Percentiles rank a stretch among this genome's conserved stretches.
Conservation (phyloP, 2,888 invertebrate genomes). For the Hydrotaea cyrtoneurina region DNA sequence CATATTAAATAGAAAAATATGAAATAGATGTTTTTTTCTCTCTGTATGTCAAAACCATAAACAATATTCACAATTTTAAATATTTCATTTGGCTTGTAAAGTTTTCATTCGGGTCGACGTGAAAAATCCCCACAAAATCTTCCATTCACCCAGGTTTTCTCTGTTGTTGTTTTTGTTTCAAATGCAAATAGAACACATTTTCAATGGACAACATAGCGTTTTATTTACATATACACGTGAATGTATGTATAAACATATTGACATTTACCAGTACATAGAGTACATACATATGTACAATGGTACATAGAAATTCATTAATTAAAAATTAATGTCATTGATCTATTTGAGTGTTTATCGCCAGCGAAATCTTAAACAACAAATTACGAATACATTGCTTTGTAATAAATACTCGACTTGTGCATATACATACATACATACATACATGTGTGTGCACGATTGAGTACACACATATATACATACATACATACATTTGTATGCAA, state of each 20-base stretch:
- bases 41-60: background rate
- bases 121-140: background rate
- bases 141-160: no score
- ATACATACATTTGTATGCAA: background rate
- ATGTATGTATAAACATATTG: no score
- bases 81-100: no score
- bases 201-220: no score
- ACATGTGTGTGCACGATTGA: background rate
- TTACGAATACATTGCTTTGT: slow-evolving; percentile 31
- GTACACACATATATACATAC: background rate
- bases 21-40: slow-evolving; percentile 1
- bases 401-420: slow-evolving; percentile 8
- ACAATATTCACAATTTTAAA: no score
- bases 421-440: background rate
- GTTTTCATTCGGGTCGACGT: background rate
- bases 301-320: slow-evolving; percentile 58
- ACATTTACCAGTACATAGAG: no score
- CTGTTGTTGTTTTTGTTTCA: no score
- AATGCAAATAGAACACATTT: no score
- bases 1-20: slow-evolving; percentile 30
- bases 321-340: slow-evolving; percentile 62
- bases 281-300: no score
- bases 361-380: slow-evolving; percentile 48
- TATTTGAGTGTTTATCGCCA: slow-evolving; percentile 57
- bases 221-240: no score